phyloP scores from a whole-genome alignment of 2,888 invertebrate species.

The Drosophila atripex region DNA sequence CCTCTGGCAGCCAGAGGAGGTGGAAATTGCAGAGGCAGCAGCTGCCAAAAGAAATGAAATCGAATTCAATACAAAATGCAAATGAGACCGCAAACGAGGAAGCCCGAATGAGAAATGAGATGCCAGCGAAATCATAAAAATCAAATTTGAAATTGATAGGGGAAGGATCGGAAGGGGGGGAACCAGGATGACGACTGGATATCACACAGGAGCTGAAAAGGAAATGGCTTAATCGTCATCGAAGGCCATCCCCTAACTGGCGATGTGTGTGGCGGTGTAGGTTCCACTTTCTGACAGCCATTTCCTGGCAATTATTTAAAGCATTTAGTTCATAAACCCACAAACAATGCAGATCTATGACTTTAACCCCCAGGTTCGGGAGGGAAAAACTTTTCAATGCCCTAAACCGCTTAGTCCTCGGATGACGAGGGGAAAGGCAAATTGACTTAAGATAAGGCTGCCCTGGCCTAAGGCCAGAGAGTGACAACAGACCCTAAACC shows the following conservation, averaged over 20 bases:
- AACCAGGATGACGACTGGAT: constrained; percentile 2
- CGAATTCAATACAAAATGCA: constrained; percentile 76
- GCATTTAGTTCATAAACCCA: constrained; percentile 17
- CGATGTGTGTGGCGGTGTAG: constrained; percentile 11
- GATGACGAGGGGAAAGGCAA: constrained; percentile 56
- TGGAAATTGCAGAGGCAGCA: constrained; percentile 43
- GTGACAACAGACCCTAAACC: constrained; percentile 25
- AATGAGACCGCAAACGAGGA: constrained; percentile 54
- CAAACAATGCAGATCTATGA: constrained; percentile 52
- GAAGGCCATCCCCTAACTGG: constrained; percentile 38
- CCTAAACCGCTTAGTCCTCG: constrained; percentile 52
- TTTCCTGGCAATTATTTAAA: constrained; percentile 62
- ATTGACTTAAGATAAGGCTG: constrained; percentile 73
- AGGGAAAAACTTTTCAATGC: constrained; percentile 31
- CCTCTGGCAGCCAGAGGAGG: not conserved
- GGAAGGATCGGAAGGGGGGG: constrained; percentile 3
- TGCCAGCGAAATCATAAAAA: constrained; percentile 71
- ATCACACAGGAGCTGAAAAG: not conserved
- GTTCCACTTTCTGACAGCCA: constrained; percentile 30
- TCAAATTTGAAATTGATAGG: constrained; percentile 60
- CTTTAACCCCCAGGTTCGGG: constrained; percentile 13
- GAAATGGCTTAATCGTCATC: constrained; percentile 32
- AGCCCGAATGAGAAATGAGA: constrained; percentile 43
- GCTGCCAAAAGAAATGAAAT: constrained; percentile 55
- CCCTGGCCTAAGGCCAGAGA: constrained; percentile 59